A percentile compares a stretch with the other conserved stretches of the same genome.
Evolutionary conservation across 2,797 vertebrate genomes (phyloP).

Genomic region (Catharus ustulatus): DNA sequence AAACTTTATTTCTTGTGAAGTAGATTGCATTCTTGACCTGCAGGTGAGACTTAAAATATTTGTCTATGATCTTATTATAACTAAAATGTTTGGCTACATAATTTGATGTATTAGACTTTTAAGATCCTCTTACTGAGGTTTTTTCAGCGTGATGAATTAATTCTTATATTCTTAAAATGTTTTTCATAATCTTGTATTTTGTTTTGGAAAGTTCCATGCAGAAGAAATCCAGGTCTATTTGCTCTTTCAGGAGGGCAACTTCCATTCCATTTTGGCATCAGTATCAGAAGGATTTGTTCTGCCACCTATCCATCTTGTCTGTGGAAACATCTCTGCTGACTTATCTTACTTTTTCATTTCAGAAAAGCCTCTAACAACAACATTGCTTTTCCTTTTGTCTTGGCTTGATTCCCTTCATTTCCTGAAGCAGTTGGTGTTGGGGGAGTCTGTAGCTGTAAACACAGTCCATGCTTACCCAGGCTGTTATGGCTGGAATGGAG

Average conservation of each 20-base stretch:
- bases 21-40: background rate
- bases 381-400: background rate
- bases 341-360: background rate
- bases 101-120: background rate
- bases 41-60: background rate
- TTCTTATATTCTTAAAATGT: background rate
- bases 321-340: background rate
- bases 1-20: background rate
- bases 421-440: background rate
- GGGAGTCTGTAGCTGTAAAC: background rate
- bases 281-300: background rate
- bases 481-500: background rate
- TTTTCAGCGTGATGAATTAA: background rate
- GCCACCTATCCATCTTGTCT: background rate
- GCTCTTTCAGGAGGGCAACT: background rate
- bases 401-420: background rate
- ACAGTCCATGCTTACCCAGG: fast-evolving
- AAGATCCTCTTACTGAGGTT: background rate
- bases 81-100: background rate
- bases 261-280: background rate
- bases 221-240: background rate
- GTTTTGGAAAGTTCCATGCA: background rate
- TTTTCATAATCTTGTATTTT: background rate
- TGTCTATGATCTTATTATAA: background rate
- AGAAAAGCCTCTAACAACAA: background rate